Evolutionary conservation across 2,797 vertebrate species (phyloP), one percentile per base, ranked within the genome.

Genomic region (Enteromius radiatus): DNA sequence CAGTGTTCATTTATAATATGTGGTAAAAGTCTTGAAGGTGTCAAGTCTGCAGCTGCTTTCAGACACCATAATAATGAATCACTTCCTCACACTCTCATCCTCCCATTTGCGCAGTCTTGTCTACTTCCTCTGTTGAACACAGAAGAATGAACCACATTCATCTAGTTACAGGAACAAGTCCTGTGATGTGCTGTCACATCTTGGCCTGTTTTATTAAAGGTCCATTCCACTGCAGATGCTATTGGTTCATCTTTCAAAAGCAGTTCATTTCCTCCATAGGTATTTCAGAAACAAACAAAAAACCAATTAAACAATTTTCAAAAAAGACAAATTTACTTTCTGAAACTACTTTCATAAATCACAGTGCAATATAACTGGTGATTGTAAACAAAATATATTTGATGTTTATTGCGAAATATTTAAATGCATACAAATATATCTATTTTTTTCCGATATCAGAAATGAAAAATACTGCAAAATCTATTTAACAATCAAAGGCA

Each of bases 71-170:
- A 54, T 80, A 73, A 63, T 67, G 26, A 47, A 23, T 68, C 80
- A 81, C 64, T 84, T 86, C 73, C 85, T 78, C 64, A 26, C 41
- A 8, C 54, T 71, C 69, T 17, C 31, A 77, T 75, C 78, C 79
- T 68, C 84, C 86, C 71, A 76, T 86, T 56, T 88, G 84, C 76
- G 63, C 78, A 52, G 82, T 83, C 84, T 82, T 45, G 38, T 87
- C 45, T 71, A 78, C 54, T 64, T 87, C 87, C 86, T 80, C 77
- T 75, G 31, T 23, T 78, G 59, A 45, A 47, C 74, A 63, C 76
- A 43, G 33, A 80, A 9, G 26, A 59, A 70, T 56, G 6, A 56
- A 33, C 54, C 21, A 23, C 7, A 0, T 56, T 71, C 26, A 45
- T 59, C 23, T 28, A 23, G n/a, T 45, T 31, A 41, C 49, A 69